Conservation (phyloP, 2,888 invertebrate species). For the Lymantria dispar region DNA sequence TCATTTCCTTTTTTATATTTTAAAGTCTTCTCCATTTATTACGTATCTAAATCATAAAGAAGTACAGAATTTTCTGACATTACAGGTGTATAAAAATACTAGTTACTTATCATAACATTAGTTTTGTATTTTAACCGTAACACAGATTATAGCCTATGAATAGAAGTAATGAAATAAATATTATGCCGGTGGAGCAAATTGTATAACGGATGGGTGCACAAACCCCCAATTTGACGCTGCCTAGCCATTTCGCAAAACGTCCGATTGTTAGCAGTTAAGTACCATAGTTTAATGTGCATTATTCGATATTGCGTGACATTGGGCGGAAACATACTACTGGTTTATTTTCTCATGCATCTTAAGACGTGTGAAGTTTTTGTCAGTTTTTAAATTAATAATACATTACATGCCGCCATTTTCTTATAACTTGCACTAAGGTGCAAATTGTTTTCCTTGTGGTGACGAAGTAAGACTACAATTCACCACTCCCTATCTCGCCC, state of each 20-base stretch:
- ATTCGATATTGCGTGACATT: slow-evolving; percentile 57
- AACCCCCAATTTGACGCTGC: slow-evolving; percentile 67
- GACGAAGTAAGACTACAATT: too few relatives aligned
- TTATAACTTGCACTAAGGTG: too few relatives aligned
- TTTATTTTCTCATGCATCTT: slow-evolving; percentile 8
- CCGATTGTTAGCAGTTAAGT: slow-evolving; percentile 68
- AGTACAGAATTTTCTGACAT: too few relatives aligned
- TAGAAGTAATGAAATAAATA: slow-evolving; percentile 82
- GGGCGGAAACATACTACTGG: slow-evolving; percentile 67
- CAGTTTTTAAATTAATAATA: too few relatives aligned
- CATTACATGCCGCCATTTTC: too few relatives aligned
- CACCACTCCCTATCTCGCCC: too few relatives aligned
- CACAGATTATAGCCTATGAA: slow-evolving; percentile 78
- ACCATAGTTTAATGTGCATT: slow-evolving; percentile 50
- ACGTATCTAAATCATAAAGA: too few relatives aligned
- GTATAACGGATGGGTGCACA: slow-evolving; percentile 67
- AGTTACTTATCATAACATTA: not conserved
- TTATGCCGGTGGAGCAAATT: slow-evolving; percentile 79
- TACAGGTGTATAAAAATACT: too few relatives aligned
- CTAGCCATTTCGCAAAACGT: slow-evolving; percentile 69
- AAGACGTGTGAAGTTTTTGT: slow-evolving; percentile 21
- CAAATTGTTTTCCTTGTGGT: too few relatives aligned
- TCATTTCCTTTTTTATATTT: too few relatives aligned
- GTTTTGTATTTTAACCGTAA: slow-evolving; percentile 40
- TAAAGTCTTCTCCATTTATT: too few relatives aligned